phyloP scores from a whole-genome alignment of 2,888 invertebrate species.

The Fabriciana adippe region DNA sequence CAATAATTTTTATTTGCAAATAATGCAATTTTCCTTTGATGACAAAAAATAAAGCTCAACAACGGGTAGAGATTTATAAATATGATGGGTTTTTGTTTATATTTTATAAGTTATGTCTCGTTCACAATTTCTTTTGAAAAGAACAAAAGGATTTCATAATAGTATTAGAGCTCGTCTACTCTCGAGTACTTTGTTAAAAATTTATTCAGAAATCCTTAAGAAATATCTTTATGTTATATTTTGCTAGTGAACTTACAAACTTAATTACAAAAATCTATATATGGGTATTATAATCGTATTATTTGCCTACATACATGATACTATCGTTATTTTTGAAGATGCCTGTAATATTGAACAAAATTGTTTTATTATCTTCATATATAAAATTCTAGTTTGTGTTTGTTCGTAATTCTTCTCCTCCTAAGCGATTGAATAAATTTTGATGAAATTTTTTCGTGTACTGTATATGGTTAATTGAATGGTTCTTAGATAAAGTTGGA shows the following conservation, averaged over 20 bases:
- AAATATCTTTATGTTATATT: slow-evolving; percentile 4
- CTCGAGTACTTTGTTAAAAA: slow-evolving; percentile 12
- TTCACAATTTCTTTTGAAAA: slow-evolving; percentile 17
- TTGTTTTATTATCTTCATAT: too few species aligned
- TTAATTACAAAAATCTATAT: neutral
- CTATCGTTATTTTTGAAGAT: too few species aligned
- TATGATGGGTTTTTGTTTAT: neutral
- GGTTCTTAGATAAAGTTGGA: too few species aligned
- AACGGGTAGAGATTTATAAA: slow-evolving; percentile 1
- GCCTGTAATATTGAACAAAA: too few species aligned
- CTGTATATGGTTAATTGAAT: too few species aligned
- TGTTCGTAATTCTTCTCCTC: too few species aligned
- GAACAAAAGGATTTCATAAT: slow-evolving; percentile 15
- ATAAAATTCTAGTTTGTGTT: too few species aligned
- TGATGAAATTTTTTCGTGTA: too few species aligned
- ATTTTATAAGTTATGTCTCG: neutral
- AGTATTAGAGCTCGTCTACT: slow-evolving; percentile 12
- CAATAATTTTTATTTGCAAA: neutral
- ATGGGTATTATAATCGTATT: neutral
- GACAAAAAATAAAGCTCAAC: neutral
- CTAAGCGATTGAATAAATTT: too few species aligned
- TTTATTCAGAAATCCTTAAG: slow-evolving; percentile 4
- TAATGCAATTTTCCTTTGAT: neutral
- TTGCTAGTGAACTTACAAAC: slow-evolving; percentile 1
- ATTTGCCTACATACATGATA: neutral